These are phyloP conservation scores for Strigamia transsilvanica DNA, from an alignment of 2,888 invertebrate genomes.

Conservation along the genomic window DNA sequence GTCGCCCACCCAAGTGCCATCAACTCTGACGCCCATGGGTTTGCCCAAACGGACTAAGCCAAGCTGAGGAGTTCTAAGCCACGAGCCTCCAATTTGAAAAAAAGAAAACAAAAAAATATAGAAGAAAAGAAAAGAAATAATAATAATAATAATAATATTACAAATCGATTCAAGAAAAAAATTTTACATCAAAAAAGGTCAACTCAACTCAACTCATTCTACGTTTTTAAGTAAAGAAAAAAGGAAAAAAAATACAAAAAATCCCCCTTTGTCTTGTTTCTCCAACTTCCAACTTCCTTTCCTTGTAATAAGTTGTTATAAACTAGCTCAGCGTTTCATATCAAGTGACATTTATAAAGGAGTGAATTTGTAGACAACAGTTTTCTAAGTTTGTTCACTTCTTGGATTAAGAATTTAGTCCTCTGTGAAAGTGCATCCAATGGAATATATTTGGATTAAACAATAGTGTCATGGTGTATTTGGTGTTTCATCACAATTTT, in stretches of 20 bases:
- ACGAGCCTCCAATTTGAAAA: constrained; percentile 27
- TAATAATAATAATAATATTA: neutral
- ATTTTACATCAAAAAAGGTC: neutral
- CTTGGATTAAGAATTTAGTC: constrained; percentile 25
- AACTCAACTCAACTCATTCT: neutral
- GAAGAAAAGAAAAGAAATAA: too few species aligned
- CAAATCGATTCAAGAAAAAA: neutral
- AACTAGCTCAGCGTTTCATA: constrained; percentile 49
- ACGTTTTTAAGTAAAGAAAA: constrained; percentile 1
- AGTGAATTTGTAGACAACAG: constrained; percentile 39
- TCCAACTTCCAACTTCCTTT: constrained; percentile 32
- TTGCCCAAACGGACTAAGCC: constrained; percentile 53
- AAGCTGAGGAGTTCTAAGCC: constrained; percentile 53
- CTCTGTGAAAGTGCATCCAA: constrained; percentile 42
- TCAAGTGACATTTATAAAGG: constrained; percentile 37
- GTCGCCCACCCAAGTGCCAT: constrained; percentile 52
- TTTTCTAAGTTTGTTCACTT: constrained; percentile 47
- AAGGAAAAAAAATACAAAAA: neutral
- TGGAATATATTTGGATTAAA: constrained; percentile 37
- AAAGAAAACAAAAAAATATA: neutral
- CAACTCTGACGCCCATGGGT: constrained; percentile 54
- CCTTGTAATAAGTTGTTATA: constrained; percentile 46
- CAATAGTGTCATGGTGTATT: constrained; percentile 40
- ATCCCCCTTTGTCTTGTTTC: constrained; percentile 33
- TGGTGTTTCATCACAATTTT: neutral